Evolutionary conservation across 1,140 invertebrate genomes (phyloP), one percentile per base, ranked within the genome.

Genomic region (Linepithema humile): DNA sequence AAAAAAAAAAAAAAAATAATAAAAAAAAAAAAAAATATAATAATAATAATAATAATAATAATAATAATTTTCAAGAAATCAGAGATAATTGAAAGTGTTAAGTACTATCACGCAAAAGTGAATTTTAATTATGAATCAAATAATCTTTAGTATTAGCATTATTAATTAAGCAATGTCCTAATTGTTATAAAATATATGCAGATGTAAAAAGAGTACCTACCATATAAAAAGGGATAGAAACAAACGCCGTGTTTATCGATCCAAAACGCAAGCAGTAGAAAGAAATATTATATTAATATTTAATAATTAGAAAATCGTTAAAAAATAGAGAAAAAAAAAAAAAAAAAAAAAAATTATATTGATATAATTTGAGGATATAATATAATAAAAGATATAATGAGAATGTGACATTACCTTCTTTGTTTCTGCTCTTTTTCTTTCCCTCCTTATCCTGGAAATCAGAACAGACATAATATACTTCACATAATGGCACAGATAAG

Each of bases 401-500:
- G n/a, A 65, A 29, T 26, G 7, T 32, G 48, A 84, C 7, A 60
- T 95, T 95, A 97, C 97, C 97, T 97, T 97, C 97, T 95, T 97
- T 97, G 91, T 97, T 97, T 93, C 97, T 95, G 87, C 96, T 96
- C 92, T 97, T 97, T 95, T 97, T 97, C 92, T 97, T 97, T 45
- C 95, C 95, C 87, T 97, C 97, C 93, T 97, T 97, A 86, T 97
- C 96, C 97, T 97, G 95, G 64, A 91, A 95, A 90, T 88, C 38
- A 83, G 48, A 83, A 80, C 80, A 82, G 9, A 48, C 17, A 26
- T 15, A 69, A 83, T 88, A 12, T 59, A 83, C 6, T 70, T 65
- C 40, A 20, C 12, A 62, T 73, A 20, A 55, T 15, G 50, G 38
- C n/a, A 35, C 10, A 74, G 59, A 60, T 23, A 29, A 60, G 12